Percentiles rank a stretch among this genome's conserved stretches.
Evolutionary conservation across 2,888 invertebrate genomes (phyloP).

Genomic region (Volucella bombylans): DNA sequence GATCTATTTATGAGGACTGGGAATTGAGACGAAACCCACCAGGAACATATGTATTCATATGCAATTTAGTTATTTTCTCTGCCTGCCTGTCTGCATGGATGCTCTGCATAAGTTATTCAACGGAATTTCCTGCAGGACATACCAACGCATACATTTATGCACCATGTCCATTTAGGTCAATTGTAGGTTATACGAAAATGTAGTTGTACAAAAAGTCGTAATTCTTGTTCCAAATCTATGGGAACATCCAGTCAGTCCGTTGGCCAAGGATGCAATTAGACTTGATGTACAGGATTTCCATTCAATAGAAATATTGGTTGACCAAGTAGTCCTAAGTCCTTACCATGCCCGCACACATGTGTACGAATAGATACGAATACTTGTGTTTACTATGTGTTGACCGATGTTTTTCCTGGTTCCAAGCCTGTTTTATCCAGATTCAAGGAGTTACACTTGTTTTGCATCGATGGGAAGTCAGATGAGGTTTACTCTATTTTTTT

Average conservation of each 20-base stretch:
- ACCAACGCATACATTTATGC: not conserved
- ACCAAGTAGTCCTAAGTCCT: conserved; percentile 23
- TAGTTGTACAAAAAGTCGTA: too few species aligned
- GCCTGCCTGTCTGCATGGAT: not conserved
- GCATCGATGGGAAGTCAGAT: too few species aligned
- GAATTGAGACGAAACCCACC: conserved; percentile 27
- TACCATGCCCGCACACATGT: not conserved
- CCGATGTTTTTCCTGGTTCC: not conserved
- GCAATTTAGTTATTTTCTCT: conserved; percentile 26
- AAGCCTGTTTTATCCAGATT: not conserved
- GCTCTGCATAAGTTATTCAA: conserved; percentile 45
- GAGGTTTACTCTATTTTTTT: too few species aligned
- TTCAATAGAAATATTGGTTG: conserved; percentile 16
- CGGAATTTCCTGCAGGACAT: conserved; percentile 26
- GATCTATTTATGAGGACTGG: conserved; percentile 49
- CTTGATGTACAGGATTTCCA: conserved; percentile 15
- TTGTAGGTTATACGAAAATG: not conserved
- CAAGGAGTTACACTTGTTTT: too few species aligned
- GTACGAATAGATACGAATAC: too few species aligned
- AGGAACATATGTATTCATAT: conserved; percentile 31
- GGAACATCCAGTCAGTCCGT: conserved; percentile 5
- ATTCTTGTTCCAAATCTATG: not conserved
- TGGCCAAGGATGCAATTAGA: conserved; percentile 45
- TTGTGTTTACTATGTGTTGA: not conserved
- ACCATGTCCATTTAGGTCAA: not conserved